A percentile compares a stretch with the other conserved stretches of the same genome.
Conservation (phyloP, 1,140 invertebrate species). For the Cryptotermes secundus region DNA sequence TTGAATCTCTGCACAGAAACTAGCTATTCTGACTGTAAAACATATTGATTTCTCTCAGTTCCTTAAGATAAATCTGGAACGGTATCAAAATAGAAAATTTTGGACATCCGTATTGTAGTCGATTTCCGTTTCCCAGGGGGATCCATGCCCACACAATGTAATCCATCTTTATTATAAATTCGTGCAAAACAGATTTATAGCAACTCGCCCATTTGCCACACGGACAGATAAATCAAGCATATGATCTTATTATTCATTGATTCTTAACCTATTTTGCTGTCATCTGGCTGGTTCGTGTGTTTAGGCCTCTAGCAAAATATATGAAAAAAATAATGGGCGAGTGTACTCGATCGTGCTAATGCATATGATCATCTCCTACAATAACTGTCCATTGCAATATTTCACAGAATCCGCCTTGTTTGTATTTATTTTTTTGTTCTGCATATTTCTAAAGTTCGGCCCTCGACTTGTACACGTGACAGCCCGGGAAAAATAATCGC, state of each 20-base stretch:
- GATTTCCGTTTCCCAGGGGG: background rate
- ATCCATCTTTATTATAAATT: background rate
- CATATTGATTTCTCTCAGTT: too few relatives aligned
- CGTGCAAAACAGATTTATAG: background rate
- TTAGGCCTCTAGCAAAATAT: background rate
- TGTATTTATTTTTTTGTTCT: background rate
- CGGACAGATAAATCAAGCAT: background rate
- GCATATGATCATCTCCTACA: background rate
- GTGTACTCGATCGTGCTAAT: too few relatives aligned
- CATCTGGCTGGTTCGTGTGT: background rate
- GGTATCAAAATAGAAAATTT: too few relatives aligned
- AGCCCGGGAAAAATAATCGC: background rate
- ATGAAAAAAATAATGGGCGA: background rate
- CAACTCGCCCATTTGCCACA: background rate
- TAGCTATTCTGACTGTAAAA: too few relatives aligned
- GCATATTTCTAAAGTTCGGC: background rate
- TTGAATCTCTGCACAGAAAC: too few relatives aligned
- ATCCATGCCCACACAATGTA: background rate
- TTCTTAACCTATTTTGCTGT: background rate
- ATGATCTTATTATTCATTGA: background rate
- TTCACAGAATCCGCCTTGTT: background rate
- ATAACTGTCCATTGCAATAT: background rate
- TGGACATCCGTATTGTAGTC: background rate
- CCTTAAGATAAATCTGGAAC: too few relatives aligned
- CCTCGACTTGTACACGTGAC: background rate